phyloP scores from a whole-genome alignment of 2,797 vertebrate genomes.

The Platyrinchus mystaceus region DNA sequence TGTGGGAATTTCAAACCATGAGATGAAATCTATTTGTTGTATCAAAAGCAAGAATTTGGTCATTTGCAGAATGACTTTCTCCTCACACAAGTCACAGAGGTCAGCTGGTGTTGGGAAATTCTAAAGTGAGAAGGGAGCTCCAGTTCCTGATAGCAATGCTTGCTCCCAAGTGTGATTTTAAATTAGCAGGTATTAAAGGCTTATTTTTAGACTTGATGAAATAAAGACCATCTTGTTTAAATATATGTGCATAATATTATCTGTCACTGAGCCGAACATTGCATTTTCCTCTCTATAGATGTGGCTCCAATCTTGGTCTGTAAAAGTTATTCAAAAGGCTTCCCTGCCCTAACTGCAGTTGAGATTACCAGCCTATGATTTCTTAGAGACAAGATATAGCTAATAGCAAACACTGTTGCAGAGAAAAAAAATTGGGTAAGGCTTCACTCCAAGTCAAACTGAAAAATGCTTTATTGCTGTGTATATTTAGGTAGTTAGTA shows the following conservation, averaged over 20 bases:
- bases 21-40: not conserved
- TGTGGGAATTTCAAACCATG: not conserved
- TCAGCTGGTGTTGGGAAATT: not conserved
- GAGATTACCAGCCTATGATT: not conserved
- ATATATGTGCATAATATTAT: not conserved
- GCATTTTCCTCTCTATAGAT: not conserved
- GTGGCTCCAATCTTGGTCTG: not conserved
- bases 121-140: not conserved
- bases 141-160: not conserved
- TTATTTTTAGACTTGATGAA: conserved; percentile 1
- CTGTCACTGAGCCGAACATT: not conserved
- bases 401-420: not conserved
- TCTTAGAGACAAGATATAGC: not conserved
- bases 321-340: not conserved
- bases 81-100: not conserved
- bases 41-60: not conserved
- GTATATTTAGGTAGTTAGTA: not conserved
- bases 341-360: not conserved
- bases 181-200: not conserved
- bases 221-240: not conserved
- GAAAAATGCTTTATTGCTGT: not conserved
- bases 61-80: not conserved
- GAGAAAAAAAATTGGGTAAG: not conserved
- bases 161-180: not conserved
- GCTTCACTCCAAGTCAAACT: not conserved